Evolutionary conservation across 1,140 invertebrate genomes (phyloP), one percentile per base, ranked within the genome.

Genomic region (Euglossa dilemma): DNA sequence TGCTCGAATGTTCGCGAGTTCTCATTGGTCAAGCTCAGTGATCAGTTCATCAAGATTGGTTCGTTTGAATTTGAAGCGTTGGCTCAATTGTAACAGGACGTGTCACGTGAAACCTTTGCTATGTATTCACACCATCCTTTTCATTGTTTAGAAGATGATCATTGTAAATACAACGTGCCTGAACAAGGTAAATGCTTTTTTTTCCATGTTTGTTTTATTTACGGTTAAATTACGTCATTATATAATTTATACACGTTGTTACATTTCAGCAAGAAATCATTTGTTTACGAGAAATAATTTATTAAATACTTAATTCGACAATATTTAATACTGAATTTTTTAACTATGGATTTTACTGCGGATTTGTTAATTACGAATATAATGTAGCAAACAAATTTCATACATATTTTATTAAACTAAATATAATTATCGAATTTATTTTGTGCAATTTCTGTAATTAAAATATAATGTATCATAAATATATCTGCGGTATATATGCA

Each of bases 1-100:
- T 74, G 47, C 74, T 85, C 70, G 85, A 67, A 66, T 11, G 11
- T 28, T 45, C 20, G 18, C 18, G 12, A 7, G 14, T 43, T 52
- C 8, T 23, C 8, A 85, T 85, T 85, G 71, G 83, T 57, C 59
- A 52, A 64, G 12, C 11, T 23, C 2, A 16, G 25, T 43, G 66
- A 47, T 50, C 67, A 71, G 28, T 36, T 36, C 47, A 12, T 11
- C 25, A 18, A n/a, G 45, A 90, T 88, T 90, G 85, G 88, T n/a
- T 9, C 11, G 43, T 90, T 90, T 79, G 78, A 90, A 90, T 87
- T 83, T 67, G 56, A 43, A 83, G 23, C 54, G 78, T 77, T 67
- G 66, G 67, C 43, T 76, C 54, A 74, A 43, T 45, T 36, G n/a
- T 50, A 72, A 69, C 75, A 54, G 50, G 61, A 81, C 56, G 36